Conservation (phyloP, 2,113 vertebrate genomes). For the Lophius piscatorius region DNA sequence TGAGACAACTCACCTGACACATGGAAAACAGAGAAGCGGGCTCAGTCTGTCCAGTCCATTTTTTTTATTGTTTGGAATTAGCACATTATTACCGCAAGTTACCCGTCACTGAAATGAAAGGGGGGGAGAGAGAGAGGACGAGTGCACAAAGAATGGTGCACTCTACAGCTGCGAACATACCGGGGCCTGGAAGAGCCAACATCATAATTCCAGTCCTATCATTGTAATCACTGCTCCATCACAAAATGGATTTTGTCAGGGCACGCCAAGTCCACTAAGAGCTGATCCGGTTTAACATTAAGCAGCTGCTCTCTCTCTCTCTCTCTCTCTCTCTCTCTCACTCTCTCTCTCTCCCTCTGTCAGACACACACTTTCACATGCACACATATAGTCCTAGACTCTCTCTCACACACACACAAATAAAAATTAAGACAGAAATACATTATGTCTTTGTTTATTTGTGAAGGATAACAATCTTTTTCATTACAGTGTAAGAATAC, state of each 20-base stretch:
- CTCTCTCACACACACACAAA: conserved; percentile 7
- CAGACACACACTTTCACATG: conserved; percentile 4
- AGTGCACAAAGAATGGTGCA: conserved; percentile 48
- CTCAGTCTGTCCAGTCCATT: conserved; percentile 11
- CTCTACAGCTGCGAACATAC: conserved; percentile 73
- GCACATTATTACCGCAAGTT: conserved; percentile 41
- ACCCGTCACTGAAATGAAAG: conserved; percentile 25
- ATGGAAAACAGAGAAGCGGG: conserved; percentile 5
- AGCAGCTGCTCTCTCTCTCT: conserved; percentile 83
- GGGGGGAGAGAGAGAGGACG: conserved; percentile 28
- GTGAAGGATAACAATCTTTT: conserved; percentile 35
- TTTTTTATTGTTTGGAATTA: conserved; percentile 24
- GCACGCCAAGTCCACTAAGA: conserved; percentile 82
- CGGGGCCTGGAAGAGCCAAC: conserved; percentile 67
- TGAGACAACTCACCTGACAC: neutral
- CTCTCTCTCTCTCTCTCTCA: conserved; percentile 34
- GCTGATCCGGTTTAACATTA: conserved; percentile 72
- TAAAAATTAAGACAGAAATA: conserved; percentile 32
- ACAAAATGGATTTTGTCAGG: conserved; percentile 85
- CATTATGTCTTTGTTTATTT: conserved; percentile 39
- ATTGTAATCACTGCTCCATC: conserved; percentile 82
- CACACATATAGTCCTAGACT: too few relatives aligned
- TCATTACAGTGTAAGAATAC: neutral
- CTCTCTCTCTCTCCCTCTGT: neutral
- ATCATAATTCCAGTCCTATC: conserved; percentile 80